Conservation (phyloP, 2,113 vertebrate species). For the Daphoenositta chrysoptera region DNA sequence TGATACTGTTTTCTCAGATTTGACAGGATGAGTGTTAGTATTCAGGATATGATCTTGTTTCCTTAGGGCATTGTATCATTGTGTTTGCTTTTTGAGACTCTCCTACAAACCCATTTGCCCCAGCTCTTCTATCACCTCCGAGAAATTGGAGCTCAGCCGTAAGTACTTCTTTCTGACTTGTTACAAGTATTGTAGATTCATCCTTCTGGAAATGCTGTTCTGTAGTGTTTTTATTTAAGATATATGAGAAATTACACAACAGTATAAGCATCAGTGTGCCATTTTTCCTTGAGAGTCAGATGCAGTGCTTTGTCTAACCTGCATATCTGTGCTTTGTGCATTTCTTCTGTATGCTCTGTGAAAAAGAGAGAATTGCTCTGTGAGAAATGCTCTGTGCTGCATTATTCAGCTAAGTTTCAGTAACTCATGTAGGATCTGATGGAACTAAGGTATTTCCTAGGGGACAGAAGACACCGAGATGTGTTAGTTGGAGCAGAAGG, state of each 20-base stretch:
- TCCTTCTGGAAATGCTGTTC: neutral
- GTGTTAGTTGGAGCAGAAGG: neutral
- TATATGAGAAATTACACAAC: neutral
- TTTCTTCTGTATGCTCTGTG: neutral
- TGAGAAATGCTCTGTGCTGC: neutral
- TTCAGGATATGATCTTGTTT: constrained; percentile 16
- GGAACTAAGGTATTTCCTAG: neutral
- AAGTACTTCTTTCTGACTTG: constrained; percentile 67
- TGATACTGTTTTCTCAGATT: neutral
- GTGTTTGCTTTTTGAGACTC: constrained; percentile 94
- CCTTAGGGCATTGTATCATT: constrained; percentile 91
- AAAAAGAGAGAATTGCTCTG: neutral
- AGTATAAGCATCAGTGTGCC: neutral
- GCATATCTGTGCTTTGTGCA: fast-evolving
- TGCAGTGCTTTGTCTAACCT: neutral
- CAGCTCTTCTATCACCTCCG: constrained; percentile 96
- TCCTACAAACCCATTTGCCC: constrained; percentile 92
- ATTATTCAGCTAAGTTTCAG: neutral
- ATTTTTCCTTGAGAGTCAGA: neutral
- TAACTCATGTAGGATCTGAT: neutral
- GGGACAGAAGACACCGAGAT: neutral
- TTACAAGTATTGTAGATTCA: neutral
- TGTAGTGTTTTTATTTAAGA: neutral
- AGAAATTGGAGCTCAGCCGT: constrained; percentile 97
- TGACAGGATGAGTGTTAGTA: neutral